phyloP scores from a whole-genome alignment of 2,113 vertebrate genomes.

The Xenotilapia leptura region DNA sequence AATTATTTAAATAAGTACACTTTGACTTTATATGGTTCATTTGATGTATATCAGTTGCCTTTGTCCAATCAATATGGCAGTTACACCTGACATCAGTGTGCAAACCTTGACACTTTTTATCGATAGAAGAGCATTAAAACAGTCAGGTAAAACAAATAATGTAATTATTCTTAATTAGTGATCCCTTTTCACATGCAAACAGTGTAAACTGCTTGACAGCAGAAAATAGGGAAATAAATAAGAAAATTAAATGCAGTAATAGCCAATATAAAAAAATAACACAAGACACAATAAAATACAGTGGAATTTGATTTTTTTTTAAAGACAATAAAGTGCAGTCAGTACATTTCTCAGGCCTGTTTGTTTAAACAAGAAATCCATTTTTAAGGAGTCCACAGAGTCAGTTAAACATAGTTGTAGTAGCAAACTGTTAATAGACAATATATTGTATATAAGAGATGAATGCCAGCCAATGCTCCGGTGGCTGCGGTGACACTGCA shows the following conservation, averaged over 20 bases:
- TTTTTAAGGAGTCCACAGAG: background rate
- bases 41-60: background rate
- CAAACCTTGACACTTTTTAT: background rate
- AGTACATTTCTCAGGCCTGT: background rate
- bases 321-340: background rate
- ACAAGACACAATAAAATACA: background rate
- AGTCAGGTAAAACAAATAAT: background rate
- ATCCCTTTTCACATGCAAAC: background rate
- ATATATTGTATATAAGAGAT: background rate
- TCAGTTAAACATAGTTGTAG: background rate
- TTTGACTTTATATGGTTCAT: background rate
- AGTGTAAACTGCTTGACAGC: background rate
- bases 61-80: background rate
- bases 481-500: background rate
- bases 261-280: background rate
- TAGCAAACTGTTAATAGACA: background rate
- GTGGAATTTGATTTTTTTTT: background rate
- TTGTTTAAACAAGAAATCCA: background rate
- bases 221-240: background rate
- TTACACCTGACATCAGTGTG: background rate
- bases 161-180: background rate
- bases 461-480: background rate
- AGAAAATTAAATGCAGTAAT: background rate
- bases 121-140: background rate
- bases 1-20: background rate